Conservation (phyloP, 2,113 vertebrate species). For the Hyperoodon ampullatus region DNA sequence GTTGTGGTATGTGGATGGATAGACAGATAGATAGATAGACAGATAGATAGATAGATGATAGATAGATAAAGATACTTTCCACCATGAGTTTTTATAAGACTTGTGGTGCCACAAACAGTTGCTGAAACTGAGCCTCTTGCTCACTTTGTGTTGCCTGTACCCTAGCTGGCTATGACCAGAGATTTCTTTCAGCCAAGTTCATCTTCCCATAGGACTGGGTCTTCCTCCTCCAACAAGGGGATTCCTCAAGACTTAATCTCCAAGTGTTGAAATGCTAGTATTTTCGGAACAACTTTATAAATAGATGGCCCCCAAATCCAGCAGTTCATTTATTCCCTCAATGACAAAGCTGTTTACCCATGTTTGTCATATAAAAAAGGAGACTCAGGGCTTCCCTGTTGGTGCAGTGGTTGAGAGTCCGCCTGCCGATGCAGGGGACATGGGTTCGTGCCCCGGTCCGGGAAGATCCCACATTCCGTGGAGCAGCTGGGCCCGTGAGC, state of each 20-base stretch:
- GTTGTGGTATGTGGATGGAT: not conserved
- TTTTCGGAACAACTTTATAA: not conserved
- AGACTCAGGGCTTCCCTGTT: no score
- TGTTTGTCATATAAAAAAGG: not conserved
- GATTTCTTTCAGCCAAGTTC: not conserved
- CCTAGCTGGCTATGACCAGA: not conserved
- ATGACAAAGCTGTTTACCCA: not conserved
- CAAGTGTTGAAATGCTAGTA: not conserved
- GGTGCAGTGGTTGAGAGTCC: no score
- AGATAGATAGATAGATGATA: not conserved
- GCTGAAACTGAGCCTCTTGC: not conserved
- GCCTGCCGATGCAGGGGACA: no score
- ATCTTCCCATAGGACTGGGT: not conserved
- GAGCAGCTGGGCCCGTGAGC: no score
- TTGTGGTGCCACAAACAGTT: not conserved
- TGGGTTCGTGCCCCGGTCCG: fast-evolving
- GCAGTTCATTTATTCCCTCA: not conserved
- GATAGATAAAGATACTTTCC: not conserved
- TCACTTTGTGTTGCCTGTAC: not conserved
- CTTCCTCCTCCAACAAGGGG: not conserved
- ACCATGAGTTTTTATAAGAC: not conserved
- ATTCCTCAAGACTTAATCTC: not conserved
- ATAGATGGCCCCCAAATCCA: not conserved
- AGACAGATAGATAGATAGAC: not conserved
- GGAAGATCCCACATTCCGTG: no score